Conservation (phyloP, 64 coral and sea anemone species). For the Pocillopora damicornis region DNA sequence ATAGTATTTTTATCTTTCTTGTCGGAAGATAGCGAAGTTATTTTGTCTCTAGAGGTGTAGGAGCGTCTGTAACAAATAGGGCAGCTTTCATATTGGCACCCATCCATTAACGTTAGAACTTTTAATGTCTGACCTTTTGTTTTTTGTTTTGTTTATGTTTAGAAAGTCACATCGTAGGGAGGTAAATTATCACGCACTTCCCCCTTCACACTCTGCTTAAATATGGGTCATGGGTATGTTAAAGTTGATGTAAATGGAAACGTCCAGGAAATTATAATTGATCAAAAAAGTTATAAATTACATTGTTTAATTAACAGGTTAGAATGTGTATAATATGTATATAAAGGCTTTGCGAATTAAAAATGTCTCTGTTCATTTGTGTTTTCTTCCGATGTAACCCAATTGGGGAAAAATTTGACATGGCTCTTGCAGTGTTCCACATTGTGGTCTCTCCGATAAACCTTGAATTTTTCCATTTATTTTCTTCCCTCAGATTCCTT, state of each 20-base stretch:
- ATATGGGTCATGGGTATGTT: background rate
- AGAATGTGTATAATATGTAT: slow-evolving; percentile 22
- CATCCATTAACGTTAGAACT: too few species aligned
- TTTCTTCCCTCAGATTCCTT: too few species aligned
- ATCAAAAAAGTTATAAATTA: slow-evolving; percentile 12
- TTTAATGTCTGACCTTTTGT: background rate
- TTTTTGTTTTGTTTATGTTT: background rate
- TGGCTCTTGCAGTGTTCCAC: too few species aligned
- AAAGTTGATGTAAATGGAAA: background rate
- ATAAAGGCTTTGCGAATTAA: slow-evolving; percentile 9
- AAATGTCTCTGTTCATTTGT: background rate
- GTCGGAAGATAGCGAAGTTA: too few species aligned
- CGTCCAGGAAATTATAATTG: background rate
- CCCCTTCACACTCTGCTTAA: background rate
- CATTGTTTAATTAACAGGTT: background rate
- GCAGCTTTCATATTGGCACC: too few species aligned
- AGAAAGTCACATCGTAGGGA: background rate
- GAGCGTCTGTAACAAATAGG: too few species aligned
- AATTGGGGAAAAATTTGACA: background rate
- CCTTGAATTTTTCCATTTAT: background rate
- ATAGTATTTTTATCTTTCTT: too few species aligned
- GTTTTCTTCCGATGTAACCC: slow-evolving; percentile 4
- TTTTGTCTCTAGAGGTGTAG: too few species aligned
- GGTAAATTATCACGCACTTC: background rate
- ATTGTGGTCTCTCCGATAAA: background rate